Evolutionary conservation across 2,113 vertebrate species (phyloP), one percentile per base, ranked within the genome.

Genomic region (Pelvicachromis taeniatus): DNA sequence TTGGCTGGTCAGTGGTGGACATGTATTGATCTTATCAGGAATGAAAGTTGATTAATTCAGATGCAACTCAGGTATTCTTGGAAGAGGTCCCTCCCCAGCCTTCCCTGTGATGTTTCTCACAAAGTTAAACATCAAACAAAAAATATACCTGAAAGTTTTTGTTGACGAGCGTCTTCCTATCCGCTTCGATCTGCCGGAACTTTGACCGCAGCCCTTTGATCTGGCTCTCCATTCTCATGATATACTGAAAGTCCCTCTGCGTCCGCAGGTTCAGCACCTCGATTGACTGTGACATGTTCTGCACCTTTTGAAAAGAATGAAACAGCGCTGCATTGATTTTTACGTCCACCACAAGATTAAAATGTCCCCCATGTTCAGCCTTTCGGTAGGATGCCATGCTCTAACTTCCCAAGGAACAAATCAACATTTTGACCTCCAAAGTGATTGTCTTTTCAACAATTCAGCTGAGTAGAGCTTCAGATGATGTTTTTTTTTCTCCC

Each of bases 201-300:
- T 99, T 99, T 87, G 97, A 97, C 90, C 98, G 97, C 83, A 99
- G 95, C 19, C 97, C 97, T 95, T 99, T 99, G 97, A 99, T 98
- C 93, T 99, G 98, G 9, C 96, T 98, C 95, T 99, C 98, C 98
- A 99, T 99, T 94, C 98, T 99, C 95, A 99, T 97, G 93, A 99
- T 98, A 16, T 99, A 99, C 94, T 99, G 99, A 93, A 99, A 99
- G 96, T 99, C 99, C 92, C 99, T 97, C 95, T 99, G 98, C 26
- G 99, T 99, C 83, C 99, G 97, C 82, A 99, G 95, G 90, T 99
- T 99, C 95, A 99, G 95, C 86, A 99, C 98, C 95, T 99, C 98
- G 88, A 99, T 99, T 83, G 99, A 99, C n/a, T 99, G 99, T 29
- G 99, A 99, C 99, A 99, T 99, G 91, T 99, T 99, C 96, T 99